Evolutionary conservation across 2,113 vertebrate species (phyloP).

Genomic region (Fulica atra): DNA sequence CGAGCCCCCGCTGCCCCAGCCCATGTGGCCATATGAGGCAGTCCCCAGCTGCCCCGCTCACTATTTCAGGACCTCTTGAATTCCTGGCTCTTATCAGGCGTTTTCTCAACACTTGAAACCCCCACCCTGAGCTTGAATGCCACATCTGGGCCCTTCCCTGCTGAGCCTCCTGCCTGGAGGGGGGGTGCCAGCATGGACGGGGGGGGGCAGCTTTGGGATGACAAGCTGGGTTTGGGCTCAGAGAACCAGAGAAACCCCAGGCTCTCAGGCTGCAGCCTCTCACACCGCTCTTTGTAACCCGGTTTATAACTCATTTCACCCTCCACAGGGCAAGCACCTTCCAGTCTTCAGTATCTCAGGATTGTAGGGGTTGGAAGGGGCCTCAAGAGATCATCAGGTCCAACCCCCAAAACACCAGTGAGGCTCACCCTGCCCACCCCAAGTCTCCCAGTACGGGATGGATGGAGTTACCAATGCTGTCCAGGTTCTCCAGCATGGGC

Average conservation of each 20-base stretch:
- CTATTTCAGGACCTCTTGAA: conserved; percentile 64
- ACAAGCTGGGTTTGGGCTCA: not conserved
- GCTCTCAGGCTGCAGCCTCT: not conserved
- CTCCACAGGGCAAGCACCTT: not conserved
- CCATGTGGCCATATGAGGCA: conserved; percentile 51
- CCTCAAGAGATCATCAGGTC: no score
- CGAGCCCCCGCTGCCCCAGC: not conserved
- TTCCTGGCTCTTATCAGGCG: conserved; percentile 44
- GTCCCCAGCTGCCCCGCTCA: conserved; percentile 16
- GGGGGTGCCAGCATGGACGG: not conserved
- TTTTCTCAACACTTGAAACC: not conserved
- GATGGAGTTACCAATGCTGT: not conserved
- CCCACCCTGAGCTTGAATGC: not conserved
- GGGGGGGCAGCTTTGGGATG: not conserved
- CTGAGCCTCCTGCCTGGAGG: not conserved
- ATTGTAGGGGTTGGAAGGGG: no score
- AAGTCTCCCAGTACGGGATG: not conserved
- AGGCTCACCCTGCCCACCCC: not conserved
- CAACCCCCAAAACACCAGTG: not conserved
- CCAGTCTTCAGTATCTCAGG: no score
- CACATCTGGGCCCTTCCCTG: conserved; percentile 39
- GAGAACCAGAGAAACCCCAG: not conserved
- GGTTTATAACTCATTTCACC: not conserved
- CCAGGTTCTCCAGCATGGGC: not conserved
- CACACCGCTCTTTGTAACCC: no score